phyloP scores from a whole-genome alignment of 2,797 vertebrate genomes.

The Sebastes flavidus region DNA sequence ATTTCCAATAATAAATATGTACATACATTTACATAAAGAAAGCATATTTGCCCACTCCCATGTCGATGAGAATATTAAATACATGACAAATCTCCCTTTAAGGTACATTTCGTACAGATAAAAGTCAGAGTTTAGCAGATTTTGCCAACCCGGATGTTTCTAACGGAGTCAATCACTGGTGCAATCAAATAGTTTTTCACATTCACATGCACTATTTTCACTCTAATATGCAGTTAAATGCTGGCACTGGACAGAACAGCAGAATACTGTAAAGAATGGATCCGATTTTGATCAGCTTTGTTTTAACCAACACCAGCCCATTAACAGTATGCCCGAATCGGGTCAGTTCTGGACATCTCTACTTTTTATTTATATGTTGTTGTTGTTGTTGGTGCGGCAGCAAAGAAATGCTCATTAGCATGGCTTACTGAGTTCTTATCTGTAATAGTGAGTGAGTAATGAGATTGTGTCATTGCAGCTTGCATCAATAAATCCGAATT shows the following conservation, averaged over 20 bases:
- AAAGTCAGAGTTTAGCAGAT: too few relatives aligned
- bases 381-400: background rate
- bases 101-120: too few relatives aligned
- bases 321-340: background rate
- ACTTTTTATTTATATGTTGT: background rate
- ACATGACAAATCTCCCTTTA: too few relatives aligned
- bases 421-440: conserved; percentile 3
- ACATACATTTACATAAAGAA: too few relatives aligned
- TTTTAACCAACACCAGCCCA: background rate
- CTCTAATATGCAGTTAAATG: background rate
- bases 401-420: conserved; percentile 6
- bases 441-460: conserved; percentile 3
- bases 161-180: background rate
- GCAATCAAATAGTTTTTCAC: background rate
- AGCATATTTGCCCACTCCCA: too few relatives aligned
- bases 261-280: background rate
- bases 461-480: conserved; percentile 10
- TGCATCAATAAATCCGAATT: background rate
- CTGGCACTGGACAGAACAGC: background rate
- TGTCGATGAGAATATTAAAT: too few relatives aligned
- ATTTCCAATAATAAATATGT: too few relatives aligned
- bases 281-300: background rate
- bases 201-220: background rate
- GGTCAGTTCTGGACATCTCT: background rate
- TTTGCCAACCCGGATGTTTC: background rate